Evolutionary conservation across 2,113 vertebrate genomes (phyloP), one percentile per base, ranked within the genome.

Genomic region (Mesitornis unicolor): DNA sequence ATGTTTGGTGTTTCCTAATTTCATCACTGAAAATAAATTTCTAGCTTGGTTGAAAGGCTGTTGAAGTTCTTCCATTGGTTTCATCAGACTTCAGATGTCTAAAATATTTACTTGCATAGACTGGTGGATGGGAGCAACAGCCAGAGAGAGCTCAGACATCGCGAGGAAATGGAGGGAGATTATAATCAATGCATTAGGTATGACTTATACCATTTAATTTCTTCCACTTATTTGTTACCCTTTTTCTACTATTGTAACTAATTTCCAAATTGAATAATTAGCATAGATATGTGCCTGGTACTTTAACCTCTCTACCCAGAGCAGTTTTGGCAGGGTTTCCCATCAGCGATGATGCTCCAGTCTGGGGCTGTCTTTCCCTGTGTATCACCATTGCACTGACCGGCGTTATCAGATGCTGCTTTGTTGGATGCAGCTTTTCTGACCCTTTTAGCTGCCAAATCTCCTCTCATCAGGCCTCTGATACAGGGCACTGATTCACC

Each of bases 181-280:
- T 74, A 50, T 35, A 67, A 92, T n/a, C 36, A 56, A 21, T 78
- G 78, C 83, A 92, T 94, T 61, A 86, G 67, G 42, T 77, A 73
- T 14, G 16, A 70, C 64, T 87, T 87, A 63, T 73, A 47, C 43
- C 9, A 4, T 84, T 93, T 50, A 78, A 70, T 64, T 50, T 84
- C 51, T 91, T 70, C 61, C 40, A 33, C 26, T 68, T 74, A 57
- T 64, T 92, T 89, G 35, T 84, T 91, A 54, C 6, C 35, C 57
- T 91, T 82, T 76, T 20, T 31, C 14, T 59, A 75, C 76, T 51
- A 83, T 51, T 26, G n/a, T 83, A 91, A 83, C 53, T 50, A 31
- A 70, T 70, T 82, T 86, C 33, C 60, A 77, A 43, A 57, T 22
- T 67, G 31, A 86, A 31, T 42, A 89, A 45, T 29, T 85, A 53